phyloP scores from a whole-genome alignment of 2,113 vertebrate genomes.

The Sterna hirundo region DNA sequence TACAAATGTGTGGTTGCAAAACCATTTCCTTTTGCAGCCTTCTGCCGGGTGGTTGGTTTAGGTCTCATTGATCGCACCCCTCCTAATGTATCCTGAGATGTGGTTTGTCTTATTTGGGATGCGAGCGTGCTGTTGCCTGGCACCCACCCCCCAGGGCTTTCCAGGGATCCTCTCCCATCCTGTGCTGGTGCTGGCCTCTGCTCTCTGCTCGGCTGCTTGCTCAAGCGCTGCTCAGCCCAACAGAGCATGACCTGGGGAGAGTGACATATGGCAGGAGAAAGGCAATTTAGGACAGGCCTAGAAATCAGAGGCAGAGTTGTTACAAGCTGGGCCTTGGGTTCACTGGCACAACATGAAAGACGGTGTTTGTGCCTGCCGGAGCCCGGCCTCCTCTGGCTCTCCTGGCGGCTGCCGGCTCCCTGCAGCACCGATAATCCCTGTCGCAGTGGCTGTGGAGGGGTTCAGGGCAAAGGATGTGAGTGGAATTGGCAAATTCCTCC shows the following conservation, averaged over 20 bases:
- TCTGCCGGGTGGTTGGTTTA: accelerated
- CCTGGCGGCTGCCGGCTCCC: background rate
- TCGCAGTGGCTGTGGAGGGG: background rate
- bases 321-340: background rate
- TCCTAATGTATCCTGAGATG: accelerated
- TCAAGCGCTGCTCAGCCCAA: background rate
- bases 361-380: background rate
- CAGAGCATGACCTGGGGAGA: background rate
- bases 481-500: slow-evolving; percentile 8
- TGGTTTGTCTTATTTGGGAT: background rate
- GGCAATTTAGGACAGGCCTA: background rate
- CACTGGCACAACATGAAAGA: background rate
- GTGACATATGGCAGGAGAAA: slow-evolving; percentile 15
- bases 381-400: background rate
- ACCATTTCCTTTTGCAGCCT: background rate
- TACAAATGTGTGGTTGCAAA: background rate
- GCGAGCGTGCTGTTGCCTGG: accelerated
- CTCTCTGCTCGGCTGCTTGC: background rate
- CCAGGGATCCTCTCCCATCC: background rate
- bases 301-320: slow-evolving; percentile 22
- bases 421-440: background rate
- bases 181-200: background rate
- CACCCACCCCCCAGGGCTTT: background rate
- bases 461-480: background rate
- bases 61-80: accelerated